A percentile compares a stretch with the other conserved stretches of the same genome.
These are phyloP conservation scores for Ethmia dodecea DNA, from an alignment of 2,888 invertebrate genomes.

Conservation along the genomic window DNA sequence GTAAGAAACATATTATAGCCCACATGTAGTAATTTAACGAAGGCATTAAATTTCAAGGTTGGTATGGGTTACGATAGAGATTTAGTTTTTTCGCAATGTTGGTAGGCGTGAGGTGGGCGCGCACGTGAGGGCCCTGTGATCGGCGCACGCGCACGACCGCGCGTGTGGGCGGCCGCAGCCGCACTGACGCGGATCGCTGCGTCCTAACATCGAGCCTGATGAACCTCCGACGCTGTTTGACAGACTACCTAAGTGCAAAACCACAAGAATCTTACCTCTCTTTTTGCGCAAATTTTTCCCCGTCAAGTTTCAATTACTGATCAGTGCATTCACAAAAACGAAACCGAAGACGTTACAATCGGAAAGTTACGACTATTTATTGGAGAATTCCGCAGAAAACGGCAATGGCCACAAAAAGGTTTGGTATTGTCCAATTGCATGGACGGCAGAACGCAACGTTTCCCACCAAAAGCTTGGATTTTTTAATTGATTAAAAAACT, in stretches of 20 bases:
- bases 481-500: constrained; percentile 59
- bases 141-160: too few relatives aligned
- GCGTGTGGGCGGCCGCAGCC: constrained; percentile 58
- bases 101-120: constrained; percentile 72
- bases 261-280: constrained; percentile 2
- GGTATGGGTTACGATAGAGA: constrained; percentile 53
- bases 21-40: constrained; percentile 62
- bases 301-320: constrained; percentile 34
- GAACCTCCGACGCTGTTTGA: constrained; percentile 30
- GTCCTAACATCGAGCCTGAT: constrained; percentile 26
- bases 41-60: constrained; percentile 72
- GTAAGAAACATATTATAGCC: constrained; percentile 50
- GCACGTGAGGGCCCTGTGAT: too few relatives aligned
- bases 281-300: constrained; percentile 17
- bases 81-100: constrained; percentile 72
- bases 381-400: constrained; percentile 43
- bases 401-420: constrained; percentile 48
- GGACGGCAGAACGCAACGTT: constrained; percentile 46
- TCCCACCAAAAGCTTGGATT: constrained; percentile 67
- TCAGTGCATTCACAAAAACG: constrained; percentile 21
- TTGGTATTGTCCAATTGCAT: constrained; percentile 52
- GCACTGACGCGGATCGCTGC: constrained; percentile 42
- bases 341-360: constrained; percentile 29
- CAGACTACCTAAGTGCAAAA: constrained; percentile 24
- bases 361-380: constrained; percentile 41